Percentiles rank a stretch among this genome's conserved stretches.
These are phyloP conservation scores for Solea solea DNA, from an alignment of 2,113 vertebrate genomes.

Conservation along the genomic window DNA sequence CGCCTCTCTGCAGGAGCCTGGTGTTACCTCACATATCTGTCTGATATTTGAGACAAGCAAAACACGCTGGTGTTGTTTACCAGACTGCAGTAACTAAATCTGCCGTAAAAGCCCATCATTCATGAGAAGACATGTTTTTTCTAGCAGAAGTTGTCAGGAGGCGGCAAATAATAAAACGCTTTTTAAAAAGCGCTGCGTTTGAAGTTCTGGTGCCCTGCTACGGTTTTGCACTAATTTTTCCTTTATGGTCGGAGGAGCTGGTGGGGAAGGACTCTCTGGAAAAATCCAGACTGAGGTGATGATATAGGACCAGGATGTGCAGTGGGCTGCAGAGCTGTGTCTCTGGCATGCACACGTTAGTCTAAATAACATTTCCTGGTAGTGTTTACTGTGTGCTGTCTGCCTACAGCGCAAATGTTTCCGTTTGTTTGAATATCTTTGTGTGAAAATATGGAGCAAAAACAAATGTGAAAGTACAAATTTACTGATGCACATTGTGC, in stretches of 20 bases:
- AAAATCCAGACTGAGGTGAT: constrained; percentile 17
- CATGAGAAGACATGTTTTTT: constrained; percentile 29
- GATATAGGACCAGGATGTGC: constrained; percentile 38
- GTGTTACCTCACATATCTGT: constrained; percentile 25
- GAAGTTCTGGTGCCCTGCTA: constrained; percentile 25
- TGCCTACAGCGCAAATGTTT: constrained; percentile 36
- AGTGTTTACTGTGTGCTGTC: constrained; percentile 53
- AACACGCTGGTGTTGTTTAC: constrained; percentile 57
- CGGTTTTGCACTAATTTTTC: constrained; percentile 40
- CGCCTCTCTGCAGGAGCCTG: constrained; percentile 22
- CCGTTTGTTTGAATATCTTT: constrained; percentile 24
- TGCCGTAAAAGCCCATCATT: constrained; percentile 19
- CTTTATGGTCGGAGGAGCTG: constrained; percentile 26
- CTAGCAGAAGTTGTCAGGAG: constrained; percentile 23
- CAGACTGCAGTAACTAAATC: constrained; percentile 32
- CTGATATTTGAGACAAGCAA: constrained; percentile 62
- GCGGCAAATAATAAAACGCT: constrained; percentile 42
- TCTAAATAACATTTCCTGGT: constrained; percentile 55
- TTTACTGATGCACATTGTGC: constrained; percentile 15
- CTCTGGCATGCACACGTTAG: constrained; percentile 40
- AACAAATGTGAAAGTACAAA: constrained; percentile 16
- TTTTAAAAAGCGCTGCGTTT: constrained; percentile 36
- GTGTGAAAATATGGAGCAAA: constrained; percentile 12
- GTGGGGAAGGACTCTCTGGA: constrained; percentile 8
- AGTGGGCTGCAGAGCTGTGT: constrained; percentile 40